These are phyloP conservation scores for Pseudomugil tenellus DNA, from an alignment of 2,797 vertebrate species.

Conservation along the genomic window DNA sequence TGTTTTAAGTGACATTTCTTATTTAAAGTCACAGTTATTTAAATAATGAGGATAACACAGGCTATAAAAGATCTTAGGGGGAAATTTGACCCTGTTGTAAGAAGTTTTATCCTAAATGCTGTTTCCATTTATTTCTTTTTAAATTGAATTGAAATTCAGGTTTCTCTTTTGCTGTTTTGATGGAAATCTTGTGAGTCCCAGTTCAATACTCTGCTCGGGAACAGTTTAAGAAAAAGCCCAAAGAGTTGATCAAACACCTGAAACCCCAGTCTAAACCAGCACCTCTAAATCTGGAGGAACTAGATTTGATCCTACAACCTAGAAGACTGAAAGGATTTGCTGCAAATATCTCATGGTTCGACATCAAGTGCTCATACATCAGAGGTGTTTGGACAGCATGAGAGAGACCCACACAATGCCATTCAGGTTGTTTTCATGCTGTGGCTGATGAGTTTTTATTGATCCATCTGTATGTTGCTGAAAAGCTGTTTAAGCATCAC, in stretches of 20 bases:
- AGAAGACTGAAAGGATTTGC: neutral
- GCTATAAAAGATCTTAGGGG: conserved; percentile 1
- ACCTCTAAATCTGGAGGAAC: neutral
- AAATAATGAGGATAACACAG: conserved; percentile 1
- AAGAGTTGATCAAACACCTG: neutral
- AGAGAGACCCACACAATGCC: neutral
- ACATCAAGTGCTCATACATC: neutral
- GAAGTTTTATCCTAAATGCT: conserved; percentile 5
- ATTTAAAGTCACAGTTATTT: neutral
- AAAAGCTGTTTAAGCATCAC: neutral
- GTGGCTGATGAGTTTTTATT: neutral
- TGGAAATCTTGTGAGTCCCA: neutral
- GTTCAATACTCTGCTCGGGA: neutral
- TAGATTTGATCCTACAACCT: neutral
- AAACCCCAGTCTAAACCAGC: neutral
- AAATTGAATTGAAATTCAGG: neutral
- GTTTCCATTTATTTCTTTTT: neutral
- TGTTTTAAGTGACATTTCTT: conserved; percentile 22
- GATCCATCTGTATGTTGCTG: neutral
- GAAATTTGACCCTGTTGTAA: neutral
- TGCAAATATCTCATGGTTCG: neutral
- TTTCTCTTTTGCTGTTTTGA: neutral
- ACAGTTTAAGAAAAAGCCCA: neutral
- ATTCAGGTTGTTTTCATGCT: neutral
- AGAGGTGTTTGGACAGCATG: neutral